These are phyloP conservation scores for Oreochromis mossambicus DNA, from an alignment of 2,797 vertebrate species.

Conservation along the genomic window DNA sequence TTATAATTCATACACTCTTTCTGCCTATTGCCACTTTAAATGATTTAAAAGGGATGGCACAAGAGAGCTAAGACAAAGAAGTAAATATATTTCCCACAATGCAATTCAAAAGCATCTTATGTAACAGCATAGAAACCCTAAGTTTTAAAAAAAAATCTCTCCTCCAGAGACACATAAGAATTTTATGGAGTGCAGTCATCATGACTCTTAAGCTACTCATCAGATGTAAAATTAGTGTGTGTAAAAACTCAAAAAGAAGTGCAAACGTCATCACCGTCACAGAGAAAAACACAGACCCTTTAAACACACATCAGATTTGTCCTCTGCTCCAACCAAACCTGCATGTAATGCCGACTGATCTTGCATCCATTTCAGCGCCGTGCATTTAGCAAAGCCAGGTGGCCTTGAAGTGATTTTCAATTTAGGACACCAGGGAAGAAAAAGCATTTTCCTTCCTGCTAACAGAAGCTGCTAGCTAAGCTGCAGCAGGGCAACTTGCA, in stretches of 20 bases:
- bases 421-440: background rate
- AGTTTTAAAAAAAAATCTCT: background rate
- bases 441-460: background rate
- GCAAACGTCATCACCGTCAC: background rate
- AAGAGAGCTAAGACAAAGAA: background rate
- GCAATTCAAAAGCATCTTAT: background rate
- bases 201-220: background rate
- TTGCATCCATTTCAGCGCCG: background rate
- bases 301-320: background rate
- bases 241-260: background rate
- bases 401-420: conserved; percentile 1
- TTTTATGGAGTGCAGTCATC: background rate
- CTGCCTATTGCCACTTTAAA: background rate
- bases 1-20: background rate
- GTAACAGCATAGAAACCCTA: background rate
- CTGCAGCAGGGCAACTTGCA: background rate
- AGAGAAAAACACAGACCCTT: background rate
- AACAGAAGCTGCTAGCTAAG: conserved; percentile 10
- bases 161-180: background rate
- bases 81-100: background rate
- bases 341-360: background rate
- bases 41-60: background rate
- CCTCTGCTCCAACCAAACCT: background rate
- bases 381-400: background rate
- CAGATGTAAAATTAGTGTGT: background rate